Base-by-base conservation (phyloP, 2,888 invertebrate genomes). In the Phengaris alcon region DNA sequence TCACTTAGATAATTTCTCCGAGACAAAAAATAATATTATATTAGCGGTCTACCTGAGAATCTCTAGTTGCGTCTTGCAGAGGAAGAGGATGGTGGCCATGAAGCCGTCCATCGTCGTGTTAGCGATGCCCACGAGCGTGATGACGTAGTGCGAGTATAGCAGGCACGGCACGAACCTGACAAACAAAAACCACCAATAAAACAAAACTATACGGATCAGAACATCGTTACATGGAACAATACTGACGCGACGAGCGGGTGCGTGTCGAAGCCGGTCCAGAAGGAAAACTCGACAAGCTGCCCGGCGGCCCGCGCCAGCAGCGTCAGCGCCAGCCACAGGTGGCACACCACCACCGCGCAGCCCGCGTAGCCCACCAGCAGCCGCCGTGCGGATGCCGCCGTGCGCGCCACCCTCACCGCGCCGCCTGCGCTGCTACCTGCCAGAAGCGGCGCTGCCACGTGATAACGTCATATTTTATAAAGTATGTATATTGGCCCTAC, bases 31-130 rank as follows among this genome's bases (percentile, higher is more conserved):
- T 7, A 6, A 7, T 48, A 48, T 48, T 48, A 48, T 48, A 6
- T 48, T 7, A 52, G 52, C 52, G 5, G 9, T 22, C 10, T 7
- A 90, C 93, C 90, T 83, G 44, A 92, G 78, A 22, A 92, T 90
- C 5, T 78, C 83, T 2, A 93, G 81, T 75, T 93, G 91, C 10
- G 88, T 87, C 77, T 87, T 85, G 81, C 88, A 90, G 79, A 90
- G 91, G 76, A 83, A 83, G 44, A 93, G 83, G 9, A 92, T 79
- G n/a, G 91, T 88, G 2, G 87, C 91, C 75, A 93, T 85, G 79
- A 93, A 90, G 0, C 91, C 92, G 75, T 93, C 93, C 91, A 90
- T 91, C 6, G 91, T 91, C 44, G 93, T 93, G 80, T 93, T 93
- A n/a, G 91, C 92, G 73, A 93, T 85, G 55, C 88, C 93, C 52